These are phyloP conservation scores for Murina feae DNA, from an alignment of 2,113 vertebrate species.

Conservation along the genomic window DNA sequence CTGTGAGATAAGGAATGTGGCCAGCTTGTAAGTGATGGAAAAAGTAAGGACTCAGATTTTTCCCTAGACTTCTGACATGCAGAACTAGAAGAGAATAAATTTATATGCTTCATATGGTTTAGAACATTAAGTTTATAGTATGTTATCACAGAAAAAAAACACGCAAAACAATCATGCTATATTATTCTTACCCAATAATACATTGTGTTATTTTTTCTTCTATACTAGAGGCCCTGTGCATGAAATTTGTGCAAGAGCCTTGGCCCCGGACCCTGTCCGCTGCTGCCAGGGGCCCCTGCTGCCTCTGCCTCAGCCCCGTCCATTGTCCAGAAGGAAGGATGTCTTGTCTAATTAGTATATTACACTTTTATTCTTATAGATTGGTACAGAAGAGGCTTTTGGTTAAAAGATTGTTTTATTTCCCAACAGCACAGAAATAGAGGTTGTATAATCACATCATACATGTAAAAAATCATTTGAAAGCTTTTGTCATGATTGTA, in stretches of 20 bases:
- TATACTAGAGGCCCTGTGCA: too few relatives aligned
- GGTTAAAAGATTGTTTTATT: neutral
- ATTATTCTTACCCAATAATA: neutral
- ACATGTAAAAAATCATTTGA: neutral
- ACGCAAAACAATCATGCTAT: neutral
- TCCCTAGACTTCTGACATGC: neutral
- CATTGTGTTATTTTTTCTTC: neutral
- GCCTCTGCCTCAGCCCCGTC: too few relatives aligned
- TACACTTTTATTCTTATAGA: too few relatives aligned
- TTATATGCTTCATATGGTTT: neutral
- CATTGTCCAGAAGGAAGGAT: too few relatives aligned
- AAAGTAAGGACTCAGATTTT: neutral
- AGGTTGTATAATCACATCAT: neutral
- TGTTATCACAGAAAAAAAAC: neutral
- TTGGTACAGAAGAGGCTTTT: neutral
- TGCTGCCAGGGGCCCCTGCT: accelerated
- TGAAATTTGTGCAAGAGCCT: too few relatives aligned
- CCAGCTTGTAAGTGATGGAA: neutral
- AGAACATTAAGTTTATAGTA: neutral
- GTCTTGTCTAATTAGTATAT: too few relatives aligned
- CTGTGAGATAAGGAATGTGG: too few relatives aligned
- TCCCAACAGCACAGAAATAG: neutral
- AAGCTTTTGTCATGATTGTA: neutral
- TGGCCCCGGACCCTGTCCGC: too few relatives aligned
- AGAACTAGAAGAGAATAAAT: neutral